Base-by-base conservation (phyloP, 1,140 invertebrate genomes). In the Frieseomelitta varia region DNA sequence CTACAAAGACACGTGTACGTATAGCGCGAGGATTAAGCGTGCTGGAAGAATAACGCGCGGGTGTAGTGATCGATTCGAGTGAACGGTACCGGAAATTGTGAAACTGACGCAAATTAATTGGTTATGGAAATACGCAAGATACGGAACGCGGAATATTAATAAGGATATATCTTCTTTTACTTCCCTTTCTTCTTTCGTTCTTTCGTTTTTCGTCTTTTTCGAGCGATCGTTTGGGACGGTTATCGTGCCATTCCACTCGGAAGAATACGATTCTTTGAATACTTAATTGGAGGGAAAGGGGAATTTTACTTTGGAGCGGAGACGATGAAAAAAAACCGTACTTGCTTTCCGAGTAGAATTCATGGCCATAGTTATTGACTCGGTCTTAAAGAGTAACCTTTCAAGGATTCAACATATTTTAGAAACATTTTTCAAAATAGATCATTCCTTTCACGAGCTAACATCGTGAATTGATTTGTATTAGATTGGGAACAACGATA, bases 31-130 rank as follows among this genome's bases (percentile, higher is more conserved):
- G 21, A 47, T 47, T 19, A 24, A 34, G 30, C n/a, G 12, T 56
- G 15, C 11, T 39, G n/a, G 6, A 17, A 19, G 11, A 19, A 17
- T 30, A 47, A 67, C 30, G 79, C 53, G 56, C 11, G 53, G 8
- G n/a, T 34, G n/a, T 17, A 6, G 8, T 19, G 73, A 82, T 82
- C 73, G 73, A 82, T 69, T 30, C 19, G 1, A 10, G 21, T 30
- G 30, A 67, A 27, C 34, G 61, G 17, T 67, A 81, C 67, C 80
- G 63, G 30, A n/a, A 47, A 68, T 63, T 53, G 63, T 69, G 81
- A 77, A 82, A 82, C 63, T 68, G 30, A 69, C 81, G 73, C 73
- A 77, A 77, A 82, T 77, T 82, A 82, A 82, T 82, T 77, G 81
- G 63, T 82, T 82, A 82, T 82, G 81, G 81, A 82, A 82, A 82